Percentiles rank a stretch among this genome's conserved stretches.
Conservation (phyloP, 1,140 invertebrate genomes). For the Mya arenaria region DNA sequence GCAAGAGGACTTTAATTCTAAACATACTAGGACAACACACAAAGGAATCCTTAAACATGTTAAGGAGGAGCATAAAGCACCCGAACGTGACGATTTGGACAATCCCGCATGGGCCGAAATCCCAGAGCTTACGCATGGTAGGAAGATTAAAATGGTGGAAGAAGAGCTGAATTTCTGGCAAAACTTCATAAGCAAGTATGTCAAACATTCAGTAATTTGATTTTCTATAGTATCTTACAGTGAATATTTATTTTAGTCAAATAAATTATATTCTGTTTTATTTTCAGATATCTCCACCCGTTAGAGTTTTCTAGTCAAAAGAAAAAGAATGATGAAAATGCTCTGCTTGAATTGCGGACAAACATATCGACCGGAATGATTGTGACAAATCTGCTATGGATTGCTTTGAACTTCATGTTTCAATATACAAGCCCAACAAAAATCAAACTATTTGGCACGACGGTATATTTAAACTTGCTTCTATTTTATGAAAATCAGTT, state of each 20-base stretch:
- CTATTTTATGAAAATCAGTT: too few relatives aligned
- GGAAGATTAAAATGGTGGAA: constrained; percentile 45
- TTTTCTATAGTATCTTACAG: too few relatives aligned
- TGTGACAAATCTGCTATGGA: constrained; percentile 77
- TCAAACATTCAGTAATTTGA: too few relatives aligned
- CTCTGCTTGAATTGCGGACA: constrained; percentile 69
- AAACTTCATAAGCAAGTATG: constrained; percentile 66
- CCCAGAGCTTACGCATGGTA: constrained; percentile 59
- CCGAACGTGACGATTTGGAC: constrained; percentile 59
- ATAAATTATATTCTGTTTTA: neutral
- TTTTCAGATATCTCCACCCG: constrained; percentile 67
- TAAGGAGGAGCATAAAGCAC: too few relatives aligned
- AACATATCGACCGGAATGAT: constrained; percentile 71
- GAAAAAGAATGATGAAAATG: constrained; percentile 78
- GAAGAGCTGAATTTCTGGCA: constrained; percentile 63
- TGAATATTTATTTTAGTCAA: too few relatives aligned
- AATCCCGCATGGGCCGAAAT: constrained; percentile 67
- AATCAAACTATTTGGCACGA: too few relatives aligned
- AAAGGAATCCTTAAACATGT: constrained; percentile 35
- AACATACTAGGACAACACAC: neutral
- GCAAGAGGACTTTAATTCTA: neutral
- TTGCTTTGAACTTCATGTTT: constrained; percentile 79
- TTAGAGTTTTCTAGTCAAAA: constrained; percentile 61
- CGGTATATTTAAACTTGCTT: too few relatives aligned
- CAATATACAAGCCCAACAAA: constrained; percentile 66